Percentiles rank a stretch among this genome's conserved stretches.
These are phyloP conservation scores for Polymixis flavicincta DNA, from an alignment of 2,888 invertebrate species.

Conservation along the genomic window DNA sequence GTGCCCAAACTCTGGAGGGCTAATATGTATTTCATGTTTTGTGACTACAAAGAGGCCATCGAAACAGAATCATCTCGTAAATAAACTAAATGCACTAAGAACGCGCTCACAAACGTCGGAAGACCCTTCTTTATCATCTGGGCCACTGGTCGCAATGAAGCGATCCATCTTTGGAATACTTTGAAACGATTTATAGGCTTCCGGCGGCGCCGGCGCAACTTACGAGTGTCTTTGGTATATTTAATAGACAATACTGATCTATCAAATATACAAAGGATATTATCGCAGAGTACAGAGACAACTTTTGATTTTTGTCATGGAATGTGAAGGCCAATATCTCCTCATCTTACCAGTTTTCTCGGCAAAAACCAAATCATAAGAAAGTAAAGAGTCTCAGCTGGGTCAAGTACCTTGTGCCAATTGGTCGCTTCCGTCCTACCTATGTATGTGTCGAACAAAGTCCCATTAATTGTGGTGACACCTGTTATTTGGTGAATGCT, in stretches of 20 bases:
- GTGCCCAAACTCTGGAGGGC: neutral
- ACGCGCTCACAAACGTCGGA: slow-evolving; percentile 68
- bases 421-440: neutral
- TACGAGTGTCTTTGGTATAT: slow-evolving; percentile 32
- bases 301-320: neutral
- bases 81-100: slow-evolving; percentile 64
- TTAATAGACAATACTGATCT: slow-evolving; percentile 39
- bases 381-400: slow-evolving; percentile 8
- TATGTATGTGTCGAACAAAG: slow-evolving; percentile 16
- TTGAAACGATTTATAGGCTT: slow-evolving; percentile 64
- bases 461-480: slow-evolving; percentile 37
- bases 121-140: slow-evolving; percentile 71
- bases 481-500: slow-evolving; percentile 34
- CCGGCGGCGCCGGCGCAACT: slow-evolving; percentile 64
- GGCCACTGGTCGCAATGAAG: slow-evolving; percentile 67
- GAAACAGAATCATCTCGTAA: slow-evolving; percentile 68
- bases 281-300: neutral
- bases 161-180: slow-evolving; percentile 72
- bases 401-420: slow-evolving; percentile 4
- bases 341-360: neutral
- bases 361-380: neutral
- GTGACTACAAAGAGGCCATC: slow-evolving; percentile 62
- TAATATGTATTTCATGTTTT: slow-evolving; percentile 33
- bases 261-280: neutral
- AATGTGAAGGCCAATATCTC: neutral